Conservation (phyloP, 2,888 invertebrate species). For the Drosophila emarginata region DNA sequence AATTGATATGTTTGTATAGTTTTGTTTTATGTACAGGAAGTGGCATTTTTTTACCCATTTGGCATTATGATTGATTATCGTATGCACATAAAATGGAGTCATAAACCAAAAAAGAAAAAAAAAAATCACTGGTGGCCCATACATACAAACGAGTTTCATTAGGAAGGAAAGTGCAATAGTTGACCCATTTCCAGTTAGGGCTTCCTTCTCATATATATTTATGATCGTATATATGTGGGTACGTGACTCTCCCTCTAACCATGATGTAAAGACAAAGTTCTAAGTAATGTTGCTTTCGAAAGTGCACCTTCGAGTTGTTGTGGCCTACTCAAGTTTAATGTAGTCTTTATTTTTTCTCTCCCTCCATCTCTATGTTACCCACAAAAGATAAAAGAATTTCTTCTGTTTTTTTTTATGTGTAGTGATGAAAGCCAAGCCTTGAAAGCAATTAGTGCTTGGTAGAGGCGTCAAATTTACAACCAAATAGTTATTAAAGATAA, state of each 20-base stretch:
- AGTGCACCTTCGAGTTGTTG: slow-evolving; percentile 23
- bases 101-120: slow-evolving; percentile 28
- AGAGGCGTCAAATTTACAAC: slow-evolving; percentile 36
- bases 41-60: slow-evolving; percentile 30
- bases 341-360: neutral
- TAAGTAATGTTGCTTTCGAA: slow-evolving; percentile 34
- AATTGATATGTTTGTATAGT: slow-evolving; percentile 58
- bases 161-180: slow-evolving; percentile 49
- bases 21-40: slow-evolving; percentile 55
- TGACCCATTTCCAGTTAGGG: slow-evolving; percentile 58
- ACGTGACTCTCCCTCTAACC: slow-evolving; percentile 14
- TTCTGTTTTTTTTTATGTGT: neutral
- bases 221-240: neutral
- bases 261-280: slow-evolving; percentile 5
- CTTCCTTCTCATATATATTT: slow-evolving; percentile 22
- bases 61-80: slow-evolving; percentile 25
- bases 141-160: slow-evolving; percentile 52
- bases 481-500: slow-evolving; percentile 15
- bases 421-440: slow-evolving; percentile 24
- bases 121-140: slow-evolving; percentile 42
- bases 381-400: slow-evolving; percentile 22
- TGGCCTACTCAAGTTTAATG: slow-evolving; percentile 12
- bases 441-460: slow-evolving; percentile 42
- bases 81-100: slow-evolving; percentile 34
- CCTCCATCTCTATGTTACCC: neutral